phyloP scores from a whole-genome alignment of 2,113 vertebrate species.

The Cavia porcellus region DNA sequence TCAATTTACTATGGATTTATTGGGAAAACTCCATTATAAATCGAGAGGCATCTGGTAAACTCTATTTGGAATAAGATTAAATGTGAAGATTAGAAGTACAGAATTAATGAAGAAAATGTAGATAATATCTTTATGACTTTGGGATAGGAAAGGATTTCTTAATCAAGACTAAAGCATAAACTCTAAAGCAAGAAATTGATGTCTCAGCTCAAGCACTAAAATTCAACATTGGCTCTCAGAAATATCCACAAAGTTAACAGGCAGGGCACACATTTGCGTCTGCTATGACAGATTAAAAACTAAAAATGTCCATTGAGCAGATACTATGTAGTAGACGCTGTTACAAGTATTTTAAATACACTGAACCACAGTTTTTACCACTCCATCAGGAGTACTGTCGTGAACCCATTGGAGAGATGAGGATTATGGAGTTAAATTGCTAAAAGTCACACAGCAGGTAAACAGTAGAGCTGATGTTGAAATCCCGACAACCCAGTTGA shows the following conservation, averaged over 20 bases:
- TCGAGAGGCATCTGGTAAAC: neutral
- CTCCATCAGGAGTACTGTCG: neutral
- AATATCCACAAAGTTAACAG: neutral
- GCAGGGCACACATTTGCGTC: neutral
- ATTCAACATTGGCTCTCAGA: neutral
- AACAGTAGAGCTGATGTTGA: neutral
- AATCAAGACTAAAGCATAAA: neutral
- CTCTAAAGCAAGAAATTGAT: neutral
- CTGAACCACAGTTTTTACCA: neutral
- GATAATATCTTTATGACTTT: conserved; percentile 25
- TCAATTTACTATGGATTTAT: neutral
- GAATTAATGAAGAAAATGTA: conserved; percentile 5
- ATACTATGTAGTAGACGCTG: neutral
- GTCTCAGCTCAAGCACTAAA: neutral
- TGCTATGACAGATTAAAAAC: neutral
- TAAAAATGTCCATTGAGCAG: neutral
- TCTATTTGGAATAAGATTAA: conserved; percentile 32
- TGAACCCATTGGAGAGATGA: neutral
- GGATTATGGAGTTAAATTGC: neutral
- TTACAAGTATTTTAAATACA: neutral
- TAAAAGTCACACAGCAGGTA: neutral
- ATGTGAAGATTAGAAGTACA: conserved; percentile 20
- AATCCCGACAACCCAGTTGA: neutral
- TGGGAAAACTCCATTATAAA: neutral
- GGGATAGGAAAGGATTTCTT: conserved; percentile 10